Evolutionary conservation across 2,113 vertebrate genomes (phyloP), one percentile per base, ranked within the genome.

Genomic region (Lophochroa leadbeateri): DNA sequence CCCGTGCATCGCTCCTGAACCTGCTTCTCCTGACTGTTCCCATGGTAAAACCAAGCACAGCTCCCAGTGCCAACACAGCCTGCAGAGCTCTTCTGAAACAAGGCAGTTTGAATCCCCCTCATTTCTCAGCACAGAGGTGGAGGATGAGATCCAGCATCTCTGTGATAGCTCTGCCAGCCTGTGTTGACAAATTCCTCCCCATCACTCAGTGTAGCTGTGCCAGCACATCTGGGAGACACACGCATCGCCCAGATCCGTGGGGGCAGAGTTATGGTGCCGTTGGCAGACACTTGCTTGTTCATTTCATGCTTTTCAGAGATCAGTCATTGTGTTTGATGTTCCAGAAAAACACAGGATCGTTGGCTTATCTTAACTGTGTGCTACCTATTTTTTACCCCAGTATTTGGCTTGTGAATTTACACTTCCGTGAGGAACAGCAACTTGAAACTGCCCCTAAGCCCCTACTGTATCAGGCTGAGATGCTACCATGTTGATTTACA

Each of bases 141-240:
- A 35, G 33, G 61, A 70, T 67, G 68, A 86, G 68, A 83, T 90
- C 60, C 69, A 94, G 76, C 68, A 46, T 8, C 35, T 13, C 74
- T 35, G 60, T 17, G 20, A 47, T 5, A 60, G 74, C 65, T 84
- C 92, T 89, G 91, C 83, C 92, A 93, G 72, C 43, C 43, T 33
- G 24, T 21, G 61, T 19, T 87, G 90, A 88, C 12, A 63, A 72
- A 93, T 72, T 76, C 93, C 70, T 69, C 49, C 60, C 74, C 10
- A 1, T 64, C 5, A 5, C 57, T 72, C 4, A 2, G 28, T 8
- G 53, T 37, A 77, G 57, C 69, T 0, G 3, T 86, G 86, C 93
- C 79, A 91, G 91, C 91, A 91, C 93, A 92, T 91, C 93, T 90
- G 87, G 89, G 70, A 72, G 31, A 58, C 47, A 58, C 70, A 86